Base-by-base conservation (phyloP, 2,888 invertebrate species). In the Desoria tigrina region DNA sequence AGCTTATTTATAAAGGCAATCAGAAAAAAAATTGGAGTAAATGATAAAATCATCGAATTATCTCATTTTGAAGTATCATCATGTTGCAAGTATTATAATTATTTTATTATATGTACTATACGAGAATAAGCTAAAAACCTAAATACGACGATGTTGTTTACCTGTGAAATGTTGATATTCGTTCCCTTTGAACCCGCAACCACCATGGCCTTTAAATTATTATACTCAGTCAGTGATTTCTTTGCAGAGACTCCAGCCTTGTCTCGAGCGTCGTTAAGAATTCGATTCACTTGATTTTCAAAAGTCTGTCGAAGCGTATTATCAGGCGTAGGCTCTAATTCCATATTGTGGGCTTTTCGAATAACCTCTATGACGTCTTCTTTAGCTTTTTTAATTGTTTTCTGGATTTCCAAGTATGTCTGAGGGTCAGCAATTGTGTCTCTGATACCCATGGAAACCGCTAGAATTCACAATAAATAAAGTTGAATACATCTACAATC, bases 361-460 rank as follows among this genome's bases (percentile, higher is more conserved):
- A 99, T 99, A 0, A 99, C 97, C 79, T 98, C 96, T 84, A 96
- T 96, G 83, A 99, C 99, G 83, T 99, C 98, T 79, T 94, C 92
- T 85, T 99, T 99, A 77, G 99, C 99, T 83, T 97, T 97, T 76
- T 90, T 90, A 79, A 99, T 99, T 54, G 98, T 94, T 78, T 91
- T 90, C 84, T 97, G 97, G 80, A 99, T 99, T 82, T 98, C 97
- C 78, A 89, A 86, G 80, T 99, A 99, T 0, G 99, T 99, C 80
- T 94, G 90, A 61, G 95, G 95, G 90, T 99, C 99, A 78, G 99
- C 99, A 87, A 99, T 99, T 53, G 99, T 98, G 79, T 99, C 99
- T 42, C 96, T 97, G 80, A 98, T 97, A 86, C 96, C 95, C 76
- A 95, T 95, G 60, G 92, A 92, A 81, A 94, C 94, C 79, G 92